phyloP scores from a whole-genome alignment of 2,113 vertebrate species.

The Diadophis punctatus region DNA sequence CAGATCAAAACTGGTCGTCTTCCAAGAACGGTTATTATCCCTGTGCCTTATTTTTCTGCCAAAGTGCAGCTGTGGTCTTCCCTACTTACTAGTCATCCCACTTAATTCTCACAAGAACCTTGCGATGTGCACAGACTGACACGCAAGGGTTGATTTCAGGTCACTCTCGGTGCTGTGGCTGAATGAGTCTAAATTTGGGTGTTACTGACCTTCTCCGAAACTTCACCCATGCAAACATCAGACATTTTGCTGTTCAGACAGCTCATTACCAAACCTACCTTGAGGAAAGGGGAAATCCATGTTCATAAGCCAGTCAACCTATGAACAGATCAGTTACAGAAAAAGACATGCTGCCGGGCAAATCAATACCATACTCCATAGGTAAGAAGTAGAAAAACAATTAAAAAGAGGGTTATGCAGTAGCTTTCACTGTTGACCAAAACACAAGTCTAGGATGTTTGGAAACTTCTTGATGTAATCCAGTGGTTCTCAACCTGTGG shows the following conservation, averaged over 20 bases:
- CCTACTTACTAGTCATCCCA: background rate
- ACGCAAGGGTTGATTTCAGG: background rate
- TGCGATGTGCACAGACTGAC: background rate
- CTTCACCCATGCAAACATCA: background rate
- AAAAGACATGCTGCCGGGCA: background rate
- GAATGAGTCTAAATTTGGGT: background rate
- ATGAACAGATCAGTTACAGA: background rate
- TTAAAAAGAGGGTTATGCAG: background rate
- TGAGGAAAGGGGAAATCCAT: background rate
- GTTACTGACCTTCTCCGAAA: background rate
- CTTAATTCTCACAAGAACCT: background rate
- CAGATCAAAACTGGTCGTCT: background rate
- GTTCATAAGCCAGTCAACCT: background rate
- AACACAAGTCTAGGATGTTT: background rate
- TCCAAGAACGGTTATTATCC: background rate
- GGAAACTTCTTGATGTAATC: background rate
- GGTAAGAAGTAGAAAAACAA: background rate
- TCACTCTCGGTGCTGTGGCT: background rate
- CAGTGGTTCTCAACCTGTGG: background rate
- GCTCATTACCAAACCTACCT: background rate
- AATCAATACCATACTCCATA: slow-evolving; percentile 54
- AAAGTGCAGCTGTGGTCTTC: background rate
- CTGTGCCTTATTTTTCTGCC: background rate
- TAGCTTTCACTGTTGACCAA: background rate
- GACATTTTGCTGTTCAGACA: background rate